phyloP scores from a whole-genome alignment of 2,113 vertebrate species.

The Natator depressus region DNA sequence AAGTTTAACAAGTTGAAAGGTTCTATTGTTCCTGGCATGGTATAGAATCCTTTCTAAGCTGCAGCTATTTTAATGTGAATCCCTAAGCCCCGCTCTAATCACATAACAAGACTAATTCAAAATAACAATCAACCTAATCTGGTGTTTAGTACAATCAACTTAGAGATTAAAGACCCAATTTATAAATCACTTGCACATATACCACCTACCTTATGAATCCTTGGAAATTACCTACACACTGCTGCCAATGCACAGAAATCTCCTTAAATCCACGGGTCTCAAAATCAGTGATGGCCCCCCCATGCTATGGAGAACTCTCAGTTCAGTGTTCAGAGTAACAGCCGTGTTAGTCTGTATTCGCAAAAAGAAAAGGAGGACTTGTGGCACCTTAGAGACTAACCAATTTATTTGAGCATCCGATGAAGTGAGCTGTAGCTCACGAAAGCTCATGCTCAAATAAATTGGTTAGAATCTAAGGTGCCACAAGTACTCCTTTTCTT shows the following conservation, averaged over 20 bases:
- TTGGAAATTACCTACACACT: background rate
- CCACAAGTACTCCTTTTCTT: too few relatives aligned
- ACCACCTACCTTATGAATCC: background rate
- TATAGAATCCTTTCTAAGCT: background rate
- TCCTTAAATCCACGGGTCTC: background rate
- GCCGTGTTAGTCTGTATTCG: too few relatives aligned
- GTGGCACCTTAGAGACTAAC: too few relatives aligned
- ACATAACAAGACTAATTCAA: slow-evolving; percentile 65
- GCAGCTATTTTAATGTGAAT: slow-evolving; percentile 29
- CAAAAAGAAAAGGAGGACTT: too few relatives aligned
- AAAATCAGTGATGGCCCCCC: background rate
- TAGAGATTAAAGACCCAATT: slow-evolving; percentile 36
- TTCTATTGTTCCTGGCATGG: background rate
- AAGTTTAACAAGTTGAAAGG: background rate
- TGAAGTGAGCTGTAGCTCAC: too few relatives aligned
- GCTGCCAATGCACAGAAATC: background rate
- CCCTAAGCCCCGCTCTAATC: background rate
- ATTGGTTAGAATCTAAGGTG: too few relatives aligned
- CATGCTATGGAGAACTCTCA: background rate
- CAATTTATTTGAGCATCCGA: too few relatives aligned
- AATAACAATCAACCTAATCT: slow-evolving; percentile 59
- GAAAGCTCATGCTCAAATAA: too few relatives aligned
- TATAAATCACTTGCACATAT: slow-evolving; percentile 17
- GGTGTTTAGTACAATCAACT: slow-evolving; percentile 43
- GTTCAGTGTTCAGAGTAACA: background rate